These are phyloP conservation scores for Dendropsophus ebraccatus DNA, from an alignment of 2,113 vertebrate species.

Conservation along the genomic window DNA sequence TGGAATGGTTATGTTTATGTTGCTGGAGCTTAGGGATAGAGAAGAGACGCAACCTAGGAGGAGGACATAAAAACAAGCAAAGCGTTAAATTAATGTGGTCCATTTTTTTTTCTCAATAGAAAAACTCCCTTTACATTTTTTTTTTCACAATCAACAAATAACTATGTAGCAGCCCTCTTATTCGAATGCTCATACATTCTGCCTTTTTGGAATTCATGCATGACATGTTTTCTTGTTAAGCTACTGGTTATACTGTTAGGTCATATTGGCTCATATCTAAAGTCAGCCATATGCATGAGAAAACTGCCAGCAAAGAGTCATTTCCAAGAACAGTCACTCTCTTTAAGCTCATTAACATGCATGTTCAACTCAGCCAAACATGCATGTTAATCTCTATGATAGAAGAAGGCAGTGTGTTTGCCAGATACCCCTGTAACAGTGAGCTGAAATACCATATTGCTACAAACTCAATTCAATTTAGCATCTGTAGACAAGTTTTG, in stretches of 20 bases:
- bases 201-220: background rate
- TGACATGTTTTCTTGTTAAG: background rate
- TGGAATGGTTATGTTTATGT: background rate
- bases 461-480: background rate
- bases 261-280: background rate
- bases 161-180: too few relatives aligned
- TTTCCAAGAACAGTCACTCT: background rate
- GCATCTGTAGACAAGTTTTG: background rate
- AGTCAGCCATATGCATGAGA: background rate
- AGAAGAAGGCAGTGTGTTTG: background rate
- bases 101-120: too few relatives aligned
- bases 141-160: background rate
- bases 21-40: background rate
- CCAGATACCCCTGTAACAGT: background rate
- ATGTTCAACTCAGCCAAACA: constrained; percentile 8
- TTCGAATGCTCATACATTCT: too few relatives aligned
- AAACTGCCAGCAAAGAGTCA: background rate
- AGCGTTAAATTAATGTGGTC: background rate
- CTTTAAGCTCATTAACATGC: background rate
- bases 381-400: background rate
- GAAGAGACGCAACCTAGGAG: background rate
- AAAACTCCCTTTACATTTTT: background rate
- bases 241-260: background rate
- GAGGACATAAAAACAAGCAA: background rate
- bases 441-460: background rate